Base-by-base conservation (phyloP, 2,888 invertebrate species). In the Helleia helle region DNA sequence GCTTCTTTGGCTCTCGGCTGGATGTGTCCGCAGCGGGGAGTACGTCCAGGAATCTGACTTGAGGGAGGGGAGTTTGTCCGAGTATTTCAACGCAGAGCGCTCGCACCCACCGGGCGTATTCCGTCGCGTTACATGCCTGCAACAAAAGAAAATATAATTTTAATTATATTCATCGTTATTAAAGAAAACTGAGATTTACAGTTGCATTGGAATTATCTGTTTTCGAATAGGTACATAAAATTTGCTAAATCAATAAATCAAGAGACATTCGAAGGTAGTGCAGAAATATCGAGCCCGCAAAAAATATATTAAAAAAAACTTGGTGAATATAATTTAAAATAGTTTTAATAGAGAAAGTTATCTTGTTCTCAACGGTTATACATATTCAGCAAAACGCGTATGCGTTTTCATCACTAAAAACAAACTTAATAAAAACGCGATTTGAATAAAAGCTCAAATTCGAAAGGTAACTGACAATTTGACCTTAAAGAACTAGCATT, bases 51-150 rank as follows among this genome's bases (percentile, higher is more conserved):
- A 91, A 91, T 61, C 91, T 89, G 43, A 92, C 87, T 49, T 90
- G 89, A 36, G 91, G 90, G 49, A 92, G 72, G 12, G 92, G 92
- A 18, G 92, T 92, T 65, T 92, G 92, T 2, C 91, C 87, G 50
- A 92, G 89, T 49, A 92, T 86, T 66, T 92, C 91, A 48, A 91
- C 89, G 39, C 91, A 92, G 47, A 92, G 87, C 41, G 90, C 89
- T 58, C 90, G 89, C 58, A 91, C 91, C 92, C 92, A 92, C 43
- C 89, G 87, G 70, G 90, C 88, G 70, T 91, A 92, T 56, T 89
- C 87, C 55, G 87, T 86, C 65, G 90, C 89, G 60, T 87, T 89
- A 70, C 88, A 87, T 61, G 90, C 88, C 92, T 92, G 86, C 40
- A 88, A 89, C 71, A 71, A 79, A 52, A 26, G 8, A 5, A n/a